Percentiles rank a stretch among this genome's conserved stretches.
phyloP scores from a whole-genome alignment of 2,797 vertebrate genomes.

The Oophaga sylvatica region DNA sequence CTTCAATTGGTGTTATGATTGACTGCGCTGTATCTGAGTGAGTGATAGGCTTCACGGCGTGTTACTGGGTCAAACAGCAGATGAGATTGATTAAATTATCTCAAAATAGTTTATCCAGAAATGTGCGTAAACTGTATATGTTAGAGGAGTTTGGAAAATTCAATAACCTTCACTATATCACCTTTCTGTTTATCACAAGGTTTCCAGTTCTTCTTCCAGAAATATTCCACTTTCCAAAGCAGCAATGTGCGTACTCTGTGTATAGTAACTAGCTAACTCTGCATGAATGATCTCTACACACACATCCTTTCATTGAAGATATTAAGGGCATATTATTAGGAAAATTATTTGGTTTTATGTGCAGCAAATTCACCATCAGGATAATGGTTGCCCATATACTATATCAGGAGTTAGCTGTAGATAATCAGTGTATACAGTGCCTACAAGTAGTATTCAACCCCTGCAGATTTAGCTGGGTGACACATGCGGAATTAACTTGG shows the following conservation, averaged over 20 bases:
- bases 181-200: slow-evolving; percentile 2
- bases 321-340: too few species aligned
- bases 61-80: slow-evolving; percentile 35
- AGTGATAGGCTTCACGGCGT: slow-evolving; percentile 38
- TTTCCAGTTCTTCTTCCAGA: slow-evolving; percentile 9
- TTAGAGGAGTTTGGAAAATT: slow-evolving; percentile 10
- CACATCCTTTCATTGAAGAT: neutral
- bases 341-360: too few species aligned
- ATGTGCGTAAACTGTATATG: slow-evolving; percentile 20
- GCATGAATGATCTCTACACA: neutral
- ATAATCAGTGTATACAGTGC: too few species aligned
- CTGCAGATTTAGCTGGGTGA: too few species aligned
- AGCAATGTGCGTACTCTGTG: neutral
- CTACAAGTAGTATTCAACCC: too few species aligned
- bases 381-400: too few species aligned
- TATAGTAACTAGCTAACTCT: neutral
- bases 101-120: slow-evolving; percentile 40
- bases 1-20: slow-evolving; percentile 44
- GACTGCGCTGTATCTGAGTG: slow-evolving; percentile 18
- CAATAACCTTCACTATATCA: neutral
- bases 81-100: slow-evolving; percentile 32
- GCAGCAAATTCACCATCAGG: too few species aligned
- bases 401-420: too few species aligned
- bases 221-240: slow-evolving; percentile 20
- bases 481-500: too few species aligned